Evolutionary conservation across 1,140 invertebrate genomes (phyloP), one percentile per base, ranked within the genome.

Genomic region (Bombyx mori): DNA sequence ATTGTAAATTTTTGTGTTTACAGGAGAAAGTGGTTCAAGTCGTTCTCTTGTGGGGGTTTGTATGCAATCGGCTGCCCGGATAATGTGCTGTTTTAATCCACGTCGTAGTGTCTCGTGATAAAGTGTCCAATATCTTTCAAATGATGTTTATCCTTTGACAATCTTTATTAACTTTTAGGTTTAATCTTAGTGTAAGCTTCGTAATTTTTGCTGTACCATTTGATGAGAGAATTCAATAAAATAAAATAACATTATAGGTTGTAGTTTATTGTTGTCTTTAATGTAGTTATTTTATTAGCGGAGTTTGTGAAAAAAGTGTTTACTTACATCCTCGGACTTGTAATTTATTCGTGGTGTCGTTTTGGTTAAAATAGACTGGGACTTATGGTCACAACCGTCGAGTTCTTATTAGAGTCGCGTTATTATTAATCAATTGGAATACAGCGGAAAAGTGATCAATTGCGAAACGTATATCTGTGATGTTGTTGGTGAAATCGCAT

Each of bases 21-120:
- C 80, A 83, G 80, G 82, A 74, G 70, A 75, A 63, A 79, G 66
- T 61, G 61, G 64, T 81, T 72, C 50, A 82, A 79, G 80, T 86
- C 71, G 68, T 71, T 82, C 73, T 80, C 57, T 82, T 66, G 62
- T 62, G 66, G 64, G 12, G 71, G 65, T 71, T 68, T 65, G 63
- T 73, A 65, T 68, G 54, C 57, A 58, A 57, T 69, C 63, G 42
- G 63, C 63, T 54, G 56, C 61, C 73, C 67, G 70, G 75, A 73
- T 68, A 65, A 69, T 64, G 57, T 71, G 73, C 68, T 61, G 56
- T 64, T 75, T 74, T n/a, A 12, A 22, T 71, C 65, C 65, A 73
- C 71, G 48, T 56, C 12, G 45, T 49, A 49, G 10, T 49, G 71
- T 78, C 68, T 81, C 73, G 52, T 51, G 8, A 58, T 64, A 48